Evolutionary conservation across 2,113 vertebrate species (phyloP), one percentile per base, ranked within the genome.

Genomic region (Urocynchramus pylzowi): DNA sequence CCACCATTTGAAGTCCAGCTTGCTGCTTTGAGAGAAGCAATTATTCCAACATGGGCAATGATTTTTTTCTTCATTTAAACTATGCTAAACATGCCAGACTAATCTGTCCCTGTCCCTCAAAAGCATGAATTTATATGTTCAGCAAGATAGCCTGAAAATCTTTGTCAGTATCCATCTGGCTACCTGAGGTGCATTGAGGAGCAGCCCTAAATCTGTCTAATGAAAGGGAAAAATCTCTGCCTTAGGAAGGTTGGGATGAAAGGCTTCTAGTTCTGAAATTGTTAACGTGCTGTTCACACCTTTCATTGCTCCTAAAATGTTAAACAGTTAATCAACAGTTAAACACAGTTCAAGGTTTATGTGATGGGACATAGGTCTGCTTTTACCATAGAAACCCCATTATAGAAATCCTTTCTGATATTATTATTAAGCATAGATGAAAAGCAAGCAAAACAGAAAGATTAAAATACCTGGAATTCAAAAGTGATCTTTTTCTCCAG

Each of bases 281-380:
- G 94, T 94, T 95, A 95, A 96, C 1, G 0, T 60, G 39, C 30
- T 90, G 67, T 89, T 92, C 52, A 45, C 50, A 64, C 33, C 33
- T 90, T 74, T 49, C n/a, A 95, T 86, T 93, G 33, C 85, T 86
- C 47, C 45, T 74, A 31, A 39, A 71, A 89, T 31, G 68, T 93
- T 70, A 70, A 93, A 96, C 45, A 74, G 90, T 96, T 94, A 94
- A 93, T 77, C 8, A 93, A 96, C 45, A 74, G 90, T 96, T 94
- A 94, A 93, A 74, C 8, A 3, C 6, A 7, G 83, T 89, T 78
- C 60, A 68, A 63, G 37, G 52, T 84, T 92, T 89, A 56, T 71
- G 23, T 26, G 41, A 84, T 16, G 23, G 76, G 83, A 93, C 47
- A 93, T 26, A 70, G 68, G 52, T 83, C 93, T 94, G 37, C 44